Base-by-base conservation (phyloP, 2,113 vertebrate genomes). In the Lucifuga dentata region DNA sequence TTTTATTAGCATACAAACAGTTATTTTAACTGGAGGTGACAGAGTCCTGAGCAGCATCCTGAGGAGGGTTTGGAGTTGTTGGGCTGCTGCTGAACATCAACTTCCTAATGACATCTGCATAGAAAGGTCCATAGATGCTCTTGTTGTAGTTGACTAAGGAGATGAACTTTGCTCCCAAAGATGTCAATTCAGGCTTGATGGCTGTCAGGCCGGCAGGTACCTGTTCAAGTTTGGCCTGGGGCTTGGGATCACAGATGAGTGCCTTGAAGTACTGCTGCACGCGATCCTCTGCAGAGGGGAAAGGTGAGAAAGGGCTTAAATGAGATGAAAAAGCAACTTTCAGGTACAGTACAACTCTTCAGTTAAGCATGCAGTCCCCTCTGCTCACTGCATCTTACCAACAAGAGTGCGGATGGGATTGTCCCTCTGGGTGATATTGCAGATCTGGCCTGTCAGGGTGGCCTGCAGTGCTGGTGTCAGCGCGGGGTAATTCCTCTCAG, bases 111-210 rank as follows among this genome's bases (percentile, higher is more conserved):
- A 99, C 96, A 62, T 87, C 93, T 3, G 94, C 92, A 48, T 99
- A 99, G 84, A 97, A 97, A 15, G 95, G 96, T 89, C 94, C 94
- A 35, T 97, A 99, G 4, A 98, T 95, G 66, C 91, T 89, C 70
- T 93, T 95, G 90, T 99, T 98, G 81, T 95, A 95, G 86, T 95
- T 95, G 40, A 97, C 94, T 49, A 98, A 92, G 85, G 80, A 91
- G 19, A 92, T 81, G 29, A 94, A 98, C 48, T 92, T 95, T 43
- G 88, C 89, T 49, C 94, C 96, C 29, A 97, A 26, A 0, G 64
- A 32, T 44, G 92, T 88, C 17, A 98, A 86, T 80, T 99, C 96
- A 0, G 88, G 72, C 63, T 95, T 94, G 80, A 98, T 90, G 44
- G 93, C 83, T 0, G 87, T 85, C 64, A 99, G 91, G 45, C 96